phyloP scores from a whole-genome alignment of 2,113 vertebrate genomes.

The Ameiurus melas region DNA sequence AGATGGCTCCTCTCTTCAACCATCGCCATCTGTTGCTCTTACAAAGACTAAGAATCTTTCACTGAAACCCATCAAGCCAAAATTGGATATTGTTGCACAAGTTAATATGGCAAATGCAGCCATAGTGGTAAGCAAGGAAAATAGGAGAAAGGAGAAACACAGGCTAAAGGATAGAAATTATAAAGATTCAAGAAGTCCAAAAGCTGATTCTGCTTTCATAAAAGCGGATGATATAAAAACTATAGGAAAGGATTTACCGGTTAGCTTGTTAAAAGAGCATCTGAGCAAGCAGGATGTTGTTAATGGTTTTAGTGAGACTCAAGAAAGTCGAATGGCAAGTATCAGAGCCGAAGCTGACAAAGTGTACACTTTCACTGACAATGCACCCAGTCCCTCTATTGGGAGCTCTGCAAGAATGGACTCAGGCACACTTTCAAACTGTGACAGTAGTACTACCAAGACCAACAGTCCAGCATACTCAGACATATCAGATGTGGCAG shows the following conservation, averaged over 20 bases:
- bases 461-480: conserved; percentile 98
- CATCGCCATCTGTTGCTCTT: conserved; percentile 85
- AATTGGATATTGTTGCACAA: conserved; percentile 90
- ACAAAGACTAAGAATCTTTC: conserved; percentile 90
- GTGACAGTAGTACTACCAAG: conserved; percentile 79
- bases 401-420: conserved; percentile 89
- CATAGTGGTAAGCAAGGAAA: conserved; percentile 87
- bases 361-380: conserved; percentile 98
- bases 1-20: conserved; percentile 79
- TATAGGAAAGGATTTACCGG: conserved; percentile 82
- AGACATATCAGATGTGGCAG: conserved; percentile 94
- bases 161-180: conserved; percentile 91
- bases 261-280: conserved; percentile 96
- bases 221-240: conserved; percentile 88
- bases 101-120: conserved; percentile 86
- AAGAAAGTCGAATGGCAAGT: conserved; percentile 97
- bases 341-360: conserved; percentile 98
- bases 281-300: conserved; percentile 88
- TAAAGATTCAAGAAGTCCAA: conserved; percentile 82
- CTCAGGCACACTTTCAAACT: conserved; percentile 79
- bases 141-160: conserved; percentile 94
- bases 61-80: conserved; percentile 96
- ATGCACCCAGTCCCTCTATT: conserved; percentile 96
- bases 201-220: conserved; percentile 78
- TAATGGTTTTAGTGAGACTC: conserved; percentile 85